Conservation (phyloP, 2,888 invertebrate genomes). For the Cybosia mesomella region DNA sequence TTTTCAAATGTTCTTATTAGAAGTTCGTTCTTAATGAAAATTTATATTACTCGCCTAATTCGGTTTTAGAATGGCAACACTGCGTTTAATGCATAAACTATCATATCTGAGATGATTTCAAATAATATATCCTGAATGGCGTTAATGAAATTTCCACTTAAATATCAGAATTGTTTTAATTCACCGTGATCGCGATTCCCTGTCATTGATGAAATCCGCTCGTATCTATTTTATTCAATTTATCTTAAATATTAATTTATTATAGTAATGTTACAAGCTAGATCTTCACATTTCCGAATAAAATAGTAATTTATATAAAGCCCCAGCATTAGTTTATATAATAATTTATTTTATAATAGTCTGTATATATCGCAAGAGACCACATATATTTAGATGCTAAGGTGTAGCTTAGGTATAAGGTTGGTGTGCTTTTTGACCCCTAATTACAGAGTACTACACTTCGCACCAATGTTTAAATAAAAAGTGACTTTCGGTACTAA, state of each 20-base stretch:
- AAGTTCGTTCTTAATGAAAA: neutral
- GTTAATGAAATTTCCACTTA: neutral
- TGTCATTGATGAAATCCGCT: neutral
- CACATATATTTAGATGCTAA: constrained; percentile 29
- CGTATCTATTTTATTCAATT: neutral
- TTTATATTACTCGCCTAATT: neutral
- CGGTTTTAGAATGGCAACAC: neutral
- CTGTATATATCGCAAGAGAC: constrained; percentile 31
- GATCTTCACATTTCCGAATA: neutral
- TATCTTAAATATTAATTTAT: neutral
- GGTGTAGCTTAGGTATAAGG: constrained; percentile 13
- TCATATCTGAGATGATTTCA: neutral
- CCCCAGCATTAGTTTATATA: neutral
- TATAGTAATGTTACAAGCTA: neutral
- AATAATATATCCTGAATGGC: neutral
- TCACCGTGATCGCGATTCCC: neutral
- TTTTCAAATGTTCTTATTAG: neutral
- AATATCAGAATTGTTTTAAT: neutral
- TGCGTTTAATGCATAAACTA: neutral
- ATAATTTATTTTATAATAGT: constrained; percentile 21
- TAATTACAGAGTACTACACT: neutral
- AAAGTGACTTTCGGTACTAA: no score
- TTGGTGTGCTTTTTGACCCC: constrained; percentile 10
- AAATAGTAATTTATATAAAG: neutral
- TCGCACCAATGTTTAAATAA: neutral